These are phyloP conservation scores for Aphelenchoides avenae DNA, from an alignment of 1,140 invertebrate species.

Conservation along the genomic window DNA sequence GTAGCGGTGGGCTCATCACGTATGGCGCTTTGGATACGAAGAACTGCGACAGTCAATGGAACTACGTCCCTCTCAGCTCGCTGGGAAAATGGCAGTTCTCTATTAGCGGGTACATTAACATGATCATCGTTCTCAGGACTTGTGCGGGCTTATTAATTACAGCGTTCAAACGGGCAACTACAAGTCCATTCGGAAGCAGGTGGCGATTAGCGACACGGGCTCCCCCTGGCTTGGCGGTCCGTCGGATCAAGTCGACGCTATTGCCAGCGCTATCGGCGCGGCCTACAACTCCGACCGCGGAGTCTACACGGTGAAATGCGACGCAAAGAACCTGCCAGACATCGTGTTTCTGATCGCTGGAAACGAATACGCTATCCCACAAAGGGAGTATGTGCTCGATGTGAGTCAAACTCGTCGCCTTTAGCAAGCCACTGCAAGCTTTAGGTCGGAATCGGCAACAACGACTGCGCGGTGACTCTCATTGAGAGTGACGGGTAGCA, in stretches of 20 bases:
- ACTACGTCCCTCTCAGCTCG: constrained; percentile 23
- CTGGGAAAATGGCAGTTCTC: constrained; percentile 23
- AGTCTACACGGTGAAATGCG: constrained; percentile 15
- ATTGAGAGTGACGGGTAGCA: neutral
- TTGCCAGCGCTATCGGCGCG: constrained; percentile 12
- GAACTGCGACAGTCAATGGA: constrained; percentile 14
- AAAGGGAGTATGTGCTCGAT: constrained; percentile 27
- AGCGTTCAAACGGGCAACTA: constrained; percentile 12
- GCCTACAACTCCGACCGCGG: constrained; percentile 6
- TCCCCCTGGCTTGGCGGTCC: constrained; percentile 16
- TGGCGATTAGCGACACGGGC: constrained; percentile 26
- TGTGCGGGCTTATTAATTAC: neutral
- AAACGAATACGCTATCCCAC: constrained; percentile 12
- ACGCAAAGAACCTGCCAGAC: constrained; percentile 1
- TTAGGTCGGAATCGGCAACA: constrained; percentile 21
- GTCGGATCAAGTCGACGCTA: constrained; percentile 5
- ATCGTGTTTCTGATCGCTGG: constrained; percentile 12
- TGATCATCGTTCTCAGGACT: no score
- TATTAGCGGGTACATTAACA: constrained; percentile 2
- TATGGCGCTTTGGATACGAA: constrained; percentile 23
- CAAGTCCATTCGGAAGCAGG: neutral
- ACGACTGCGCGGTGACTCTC: constrained; percentile 26
- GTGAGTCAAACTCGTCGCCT: constrained; percentile 21
- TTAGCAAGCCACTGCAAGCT: neutral
- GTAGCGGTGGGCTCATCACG: constrained; percentile 25